Evolutionary conservation across 2,113 vertebrate genomes (phyloP).

Genomic region (Phoxinus phoxinus): DNA sequence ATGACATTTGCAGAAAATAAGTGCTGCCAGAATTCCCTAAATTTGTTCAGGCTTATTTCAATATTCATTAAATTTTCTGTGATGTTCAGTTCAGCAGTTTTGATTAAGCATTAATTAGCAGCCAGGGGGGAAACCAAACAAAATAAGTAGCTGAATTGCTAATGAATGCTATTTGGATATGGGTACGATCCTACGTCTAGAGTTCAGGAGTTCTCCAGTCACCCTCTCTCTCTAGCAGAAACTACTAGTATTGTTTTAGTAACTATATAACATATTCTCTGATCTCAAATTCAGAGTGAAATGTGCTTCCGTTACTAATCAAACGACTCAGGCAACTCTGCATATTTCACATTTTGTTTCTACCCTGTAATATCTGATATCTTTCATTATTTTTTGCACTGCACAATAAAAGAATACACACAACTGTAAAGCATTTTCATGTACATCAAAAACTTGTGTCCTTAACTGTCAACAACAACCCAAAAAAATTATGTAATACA

Average conservation of each 20-base stretch:
- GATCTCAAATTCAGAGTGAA: neutral
- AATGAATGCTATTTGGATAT: slow-evolving; percentile 95
- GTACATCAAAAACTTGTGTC: neutral
- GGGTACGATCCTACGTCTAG: slow-evolving; percentile 67
- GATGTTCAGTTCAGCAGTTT: slow-evolving; percentile 99
- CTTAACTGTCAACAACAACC: neutral
- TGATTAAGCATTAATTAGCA: slow-evolving; percentile 99
- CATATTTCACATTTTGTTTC: neutral
- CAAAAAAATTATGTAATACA: neutral
- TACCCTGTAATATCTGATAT: neutral
- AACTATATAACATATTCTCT: neutral
- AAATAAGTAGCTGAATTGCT: slow-evolving; percentile 99
- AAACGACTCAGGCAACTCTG: neutral
- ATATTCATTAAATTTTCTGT: slow-evolving; percentile 99
- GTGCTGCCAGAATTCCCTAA: slow-evolving; percentile 68
- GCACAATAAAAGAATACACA: neutral
- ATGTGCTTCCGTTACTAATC: too few relatives aligned
- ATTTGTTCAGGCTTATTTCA: slow-evolving; percentile 98
- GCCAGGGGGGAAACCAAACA: slow-evolving; percentile 99
- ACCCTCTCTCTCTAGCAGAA: neutral
- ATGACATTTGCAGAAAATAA: slow-evolving; percentile 35
- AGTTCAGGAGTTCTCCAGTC: slow-evolving; percentile 32
- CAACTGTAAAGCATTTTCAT: neutral
- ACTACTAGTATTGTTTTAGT: neutral
- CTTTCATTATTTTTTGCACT: neutral